Evolutionary conservation across 1,140 invertebrate genomes (phyloP).

Genomic region (Hycleus cichorii): DNA sequence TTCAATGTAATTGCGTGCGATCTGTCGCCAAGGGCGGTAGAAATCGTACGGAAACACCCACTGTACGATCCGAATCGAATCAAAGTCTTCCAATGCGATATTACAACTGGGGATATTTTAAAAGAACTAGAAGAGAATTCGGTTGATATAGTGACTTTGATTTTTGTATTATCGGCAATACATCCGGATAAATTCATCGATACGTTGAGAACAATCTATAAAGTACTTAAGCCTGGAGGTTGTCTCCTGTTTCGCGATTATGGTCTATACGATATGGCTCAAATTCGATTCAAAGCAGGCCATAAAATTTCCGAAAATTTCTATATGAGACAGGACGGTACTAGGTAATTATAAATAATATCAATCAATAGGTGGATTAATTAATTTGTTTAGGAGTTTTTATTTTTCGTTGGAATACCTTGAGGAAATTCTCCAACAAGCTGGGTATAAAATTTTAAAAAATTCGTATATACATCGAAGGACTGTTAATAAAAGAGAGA

Average conservation of each 20-base stretch:
- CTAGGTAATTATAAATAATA: slow-evolving; percentile 53
- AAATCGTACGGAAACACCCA: slow-evolving; percentile 69
- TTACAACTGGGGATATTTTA: slow-evolving; percentile 57
- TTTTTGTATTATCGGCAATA: slow-evolving; percentile 95
- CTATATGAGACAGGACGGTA: slow-evolving; percentile 96
- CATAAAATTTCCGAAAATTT: slow-evolving; percentile 92
- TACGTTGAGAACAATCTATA: slow-evolving; percentile 62
- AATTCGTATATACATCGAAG: slow-evolving; percentile 76
- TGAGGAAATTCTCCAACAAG: slow-evolving; percentile 50
- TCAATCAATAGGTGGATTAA: not conserved
- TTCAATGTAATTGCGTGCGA: slow-evolving; percentile 88
- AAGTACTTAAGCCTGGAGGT: slow-evolving; percentile 71
- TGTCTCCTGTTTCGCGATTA: slow-evolving; percentile 91
- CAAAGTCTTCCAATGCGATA: slow-evolving; percentile 68
- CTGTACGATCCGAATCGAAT: slow-evolving; percentile 58
- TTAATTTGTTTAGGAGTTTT: slow-evolving; percentile 55
- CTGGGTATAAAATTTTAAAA: slow-evolving; percentile 60
- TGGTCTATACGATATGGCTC: slow-evolving; percentile 96
- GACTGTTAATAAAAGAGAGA: slow-evolving; percentile 87
- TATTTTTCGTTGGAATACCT: slow-evolving; percentile 71
- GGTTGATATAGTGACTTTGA: slow-evolving; percentile 82
- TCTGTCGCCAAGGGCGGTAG: slow-evolving; percentile 83
- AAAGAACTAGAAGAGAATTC: slow-evolving; percentile 44
- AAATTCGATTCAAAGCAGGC: slow-evolving; percentile 86
- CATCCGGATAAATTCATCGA: slow-evolving; percentile 72